Percentiles rank a stretch among this genome's conserved stretches.
Conservation (phyloP, 2,113 vertebrate species). For the Protobothrops flavoviridis region DNA sequence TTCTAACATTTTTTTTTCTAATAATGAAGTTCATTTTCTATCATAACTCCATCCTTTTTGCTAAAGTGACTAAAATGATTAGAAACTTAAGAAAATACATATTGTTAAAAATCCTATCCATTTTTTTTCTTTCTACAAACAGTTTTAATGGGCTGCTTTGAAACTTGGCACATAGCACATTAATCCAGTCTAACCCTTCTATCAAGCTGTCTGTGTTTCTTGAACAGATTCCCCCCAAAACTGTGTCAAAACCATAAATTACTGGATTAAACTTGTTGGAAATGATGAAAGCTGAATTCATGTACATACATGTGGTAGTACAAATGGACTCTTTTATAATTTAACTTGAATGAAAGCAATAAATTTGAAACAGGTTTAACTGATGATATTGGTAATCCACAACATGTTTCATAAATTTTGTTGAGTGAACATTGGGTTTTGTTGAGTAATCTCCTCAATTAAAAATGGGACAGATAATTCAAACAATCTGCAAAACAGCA, state of each 20-base stretch:
- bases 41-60: constrained; percentile 58
- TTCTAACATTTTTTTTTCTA: constrained; percentile 62
- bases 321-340: constrained; percentile 80
- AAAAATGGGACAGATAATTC: constrained; percentile 70
- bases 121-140: constrained; percentile 57
- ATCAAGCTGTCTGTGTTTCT: constrained; percentile 70
- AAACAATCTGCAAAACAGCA: constrained; percentile 69
- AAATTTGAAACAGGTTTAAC: constrained; percentile 84
- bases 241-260: constrained; percentile 78
- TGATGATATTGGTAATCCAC: constrained; percentile 78
- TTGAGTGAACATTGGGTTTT: constrained; percentile 77
- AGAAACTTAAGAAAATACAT: constrained; percentile 60
- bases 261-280: constrained; percentile 75
- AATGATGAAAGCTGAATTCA: constrained; percentile 78
- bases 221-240: constrained; percentile 70
- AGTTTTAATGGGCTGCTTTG: constrained; percentile 54
- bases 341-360: constrained; percentile 81
- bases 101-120: constrained; percentile 54
- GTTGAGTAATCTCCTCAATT: constrained; percentile 78
- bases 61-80: constrained; percentile 69
- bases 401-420: constrained; percentile 79
- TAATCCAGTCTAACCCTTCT: constrained; percentile 68
- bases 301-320: constrained; percentile 80
- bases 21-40: constrained; percentile 60
- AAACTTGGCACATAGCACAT: constrained; percentile 58